phyloP scores from a whole-genome alignment of 1,140 invertebrate genomes.

The Meloidogyne hapla region DNA sequence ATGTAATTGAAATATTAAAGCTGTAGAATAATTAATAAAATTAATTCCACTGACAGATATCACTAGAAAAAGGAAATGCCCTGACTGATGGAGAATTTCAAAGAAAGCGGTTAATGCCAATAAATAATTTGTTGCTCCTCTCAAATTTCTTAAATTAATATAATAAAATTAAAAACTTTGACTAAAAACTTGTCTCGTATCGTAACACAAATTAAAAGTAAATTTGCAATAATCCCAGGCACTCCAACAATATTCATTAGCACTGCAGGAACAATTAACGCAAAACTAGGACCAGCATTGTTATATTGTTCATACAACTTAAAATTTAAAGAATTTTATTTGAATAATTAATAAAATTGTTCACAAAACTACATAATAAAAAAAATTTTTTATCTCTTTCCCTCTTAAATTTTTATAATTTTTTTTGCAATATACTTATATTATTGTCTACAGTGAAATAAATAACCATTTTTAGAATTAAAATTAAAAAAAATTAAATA shows the following conservation, averaged over 20 bases:
- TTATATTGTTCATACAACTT: conserved; percentile 9
- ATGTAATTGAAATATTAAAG: conserved; percentile 11
- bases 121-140: conserved; percentile 22
- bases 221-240: conserved; percentile 3
- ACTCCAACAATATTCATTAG: conserved; percentile 6
- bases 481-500: no score
- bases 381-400: no score
- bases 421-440: no score
- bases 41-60: conserved; percentile 8
- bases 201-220: conserved; percentile 11
- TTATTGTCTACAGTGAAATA: no score
- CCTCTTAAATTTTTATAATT: no score
- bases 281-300: not conserved
- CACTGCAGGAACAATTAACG: not conserved
- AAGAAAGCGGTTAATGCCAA: conserved; percentile 21
- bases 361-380: no score
- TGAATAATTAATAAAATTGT: no score
- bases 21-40: conserved; percentile 13
- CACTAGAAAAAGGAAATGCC: not conserved
- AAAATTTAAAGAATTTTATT: not conserved
- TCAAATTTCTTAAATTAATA: not conserved
- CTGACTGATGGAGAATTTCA: conserved; percentile 21
- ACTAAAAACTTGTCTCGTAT: not conserved
- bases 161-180: not conserved
- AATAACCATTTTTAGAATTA: no score